These are phyloP conservation scores for Halcyon malimbica DNA, from an alignment of 2,113 vertebrate genomes.

Conservation along the genomic window DNA sequence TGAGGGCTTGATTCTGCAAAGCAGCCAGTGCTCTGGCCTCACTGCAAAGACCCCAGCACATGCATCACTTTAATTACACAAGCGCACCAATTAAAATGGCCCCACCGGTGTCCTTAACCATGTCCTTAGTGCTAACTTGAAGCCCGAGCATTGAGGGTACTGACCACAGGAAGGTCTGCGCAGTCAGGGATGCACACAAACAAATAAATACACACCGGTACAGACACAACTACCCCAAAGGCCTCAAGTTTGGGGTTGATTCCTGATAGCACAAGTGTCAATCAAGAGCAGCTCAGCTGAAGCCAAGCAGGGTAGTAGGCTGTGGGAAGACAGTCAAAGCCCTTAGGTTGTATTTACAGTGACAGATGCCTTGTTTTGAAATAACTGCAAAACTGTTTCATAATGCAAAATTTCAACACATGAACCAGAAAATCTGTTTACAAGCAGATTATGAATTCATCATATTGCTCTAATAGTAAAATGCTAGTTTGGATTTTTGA, in stretches of 20 bases:
- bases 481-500: not conserved
- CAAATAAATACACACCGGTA: not conserved
- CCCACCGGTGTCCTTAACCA: rapidly evolving
- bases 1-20: not conserved
- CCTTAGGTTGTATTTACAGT: not conserved
- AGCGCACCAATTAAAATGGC: not conserved
- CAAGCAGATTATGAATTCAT: not conserved
- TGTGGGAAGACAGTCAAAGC: constrained; percentile 3
- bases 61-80: constrained; percentile 19
- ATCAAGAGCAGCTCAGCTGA: not conserved
- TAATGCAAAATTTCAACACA: not conserved
- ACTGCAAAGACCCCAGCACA: not conserved
- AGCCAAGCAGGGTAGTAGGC: not conserved
- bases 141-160: not conserved
- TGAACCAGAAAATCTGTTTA: not conserved
- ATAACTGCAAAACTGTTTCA: not conserved
- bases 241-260: not conserved
- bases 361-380: constrained; percentile 10
- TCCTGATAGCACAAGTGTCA: not conserved
- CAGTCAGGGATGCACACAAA: not conserved
- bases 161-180: not conserved
- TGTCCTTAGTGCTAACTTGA: not conserved
- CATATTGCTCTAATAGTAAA: not conserved
- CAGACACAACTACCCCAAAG: not conserved
- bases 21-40: not conserved